Base-by-base conservation (phyloP, 2,113 vertebrate genomes). In the Urocitellus parryii region DNA sequence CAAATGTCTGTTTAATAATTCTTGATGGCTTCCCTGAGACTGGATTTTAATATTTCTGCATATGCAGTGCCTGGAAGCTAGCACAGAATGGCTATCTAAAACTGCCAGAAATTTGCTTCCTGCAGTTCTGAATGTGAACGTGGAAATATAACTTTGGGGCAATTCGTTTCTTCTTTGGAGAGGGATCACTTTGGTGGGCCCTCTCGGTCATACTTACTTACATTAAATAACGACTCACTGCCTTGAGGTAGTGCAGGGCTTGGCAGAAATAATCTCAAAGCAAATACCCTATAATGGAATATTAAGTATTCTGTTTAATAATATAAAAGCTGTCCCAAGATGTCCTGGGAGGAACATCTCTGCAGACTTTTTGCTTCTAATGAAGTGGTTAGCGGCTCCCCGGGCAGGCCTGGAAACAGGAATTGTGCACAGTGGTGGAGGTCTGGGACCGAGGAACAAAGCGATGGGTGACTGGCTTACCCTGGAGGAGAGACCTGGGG, bases 271-370 rank as follows among this genome's bases (percentile, higher is more conserved):
- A 65, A 87, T 95, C 37, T 86, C n/a, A 92, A 94, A 96, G 88
- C 78, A 96, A 91, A 70, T 94, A 65, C 34, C 95, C 86, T 76
- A 34, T 94, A 93, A 93, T 89, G 70, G 86, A 81, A 78, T 96
- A 88, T 42, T 96, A 96, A 96, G 48, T 76, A 61, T 91, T 89
- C 68, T 96, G 74, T 82, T 82, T 92, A 91, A 96, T 96, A 93
- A 94, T 94, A 80, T 56, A 80, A 91, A 94, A 91, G 68, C 82
- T 79, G 20, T 83, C 74, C 70, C 74, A 93, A 63, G 29, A 90
- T 74, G 89, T 58, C 74, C 37, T 58, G 20, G 32, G 24, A 91
- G 34, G 73, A 95, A 42, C 17, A 72, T 90, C 29, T 70, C 67
- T 88, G 42, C 34, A 74, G 79, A 39, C 27, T 73, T 78, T 65